These are phyloP conservation scores for Ectobius pallidus DNA, from an alignment of 2,888 invertebrate genomes.

Conservation along the genomic window DNA sequence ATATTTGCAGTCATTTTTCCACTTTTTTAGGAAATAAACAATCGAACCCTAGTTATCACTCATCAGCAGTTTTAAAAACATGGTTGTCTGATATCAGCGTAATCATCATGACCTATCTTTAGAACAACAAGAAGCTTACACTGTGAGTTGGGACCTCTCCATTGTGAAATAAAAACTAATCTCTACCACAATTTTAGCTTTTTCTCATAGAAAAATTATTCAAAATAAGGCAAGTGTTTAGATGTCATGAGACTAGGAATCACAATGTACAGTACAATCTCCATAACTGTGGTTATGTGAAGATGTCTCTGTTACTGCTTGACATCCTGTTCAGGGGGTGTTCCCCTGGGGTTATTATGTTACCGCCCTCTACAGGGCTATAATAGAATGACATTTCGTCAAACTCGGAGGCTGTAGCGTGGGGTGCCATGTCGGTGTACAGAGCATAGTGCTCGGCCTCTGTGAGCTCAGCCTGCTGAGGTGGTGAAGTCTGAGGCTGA, in stretches of 20 bases:
- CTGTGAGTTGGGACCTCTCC: no score
- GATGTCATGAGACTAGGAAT: slow-evolving; percentile 4
- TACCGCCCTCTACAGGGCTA: slow-evolving; percentile 80
- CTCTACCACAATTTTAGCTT: not conserved
- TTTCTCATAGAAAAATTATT: not conserved
- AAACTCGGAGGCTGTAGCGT: slow-evolving; percentile 85
- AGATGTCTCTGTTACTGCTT: slow-evolving; percentile 32
- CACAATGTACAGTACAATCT: not conserved
- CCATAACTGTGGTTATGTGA: slow-evolving; percentile 27
- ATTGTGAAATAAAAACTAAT: slow-evolving; percentile 17
- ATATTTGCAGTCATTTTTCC: no score
- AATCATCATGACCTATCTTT: no score
- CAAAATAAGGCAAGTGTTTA: slow-evolving; percentile 16
- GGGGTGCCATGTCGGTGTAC: slow-evolving; percentile 85
- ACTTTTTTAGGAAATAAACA: no score
- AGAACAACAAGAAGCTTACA: no score
- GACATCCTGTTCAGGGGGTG: slow-evolving; percentile 3
- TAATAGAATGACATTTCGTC: slow-evolving; percentile 89
- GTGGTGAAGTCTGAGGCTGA: slow-evolving; percentile 50
- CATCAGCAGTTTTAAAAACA: no score
- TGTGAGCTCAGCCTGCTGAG: slow-evolving; percentile 71
- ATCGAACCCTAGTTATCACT: no score
- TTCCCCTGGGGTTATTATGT: slow-evolving; percentile 58
- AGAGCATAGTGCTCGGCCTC: slow-evolving; percentile 89
- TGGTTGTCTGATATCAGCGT: no score